phyloP scores from a whole-genome alignment of 2,797 vertebrate species.

The Tamandua tetradactyla region DNA sequence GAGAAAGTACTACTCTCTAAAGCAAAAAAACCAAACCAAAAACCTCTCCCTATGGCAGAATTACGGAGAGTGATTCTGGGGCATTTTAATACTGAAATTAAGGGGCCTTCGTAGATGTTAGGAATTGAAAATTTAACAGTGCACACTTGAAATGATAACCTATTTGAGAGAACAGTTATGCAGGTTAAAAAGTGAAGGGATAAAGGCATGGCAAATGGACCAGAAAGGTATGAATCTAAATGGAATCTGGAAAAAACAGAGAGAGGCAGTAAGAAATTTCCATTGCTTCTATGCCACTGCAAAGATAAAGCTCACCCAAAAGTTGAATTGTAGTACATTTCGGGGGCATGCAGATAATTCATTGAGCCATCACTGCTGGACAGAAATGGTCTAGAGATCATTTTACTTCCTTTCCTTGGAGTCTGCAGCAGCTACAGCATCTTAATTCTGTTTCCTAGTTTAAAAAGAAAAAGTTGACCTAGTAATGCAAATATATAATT shows the following conservation, averaged over 20 bases:
- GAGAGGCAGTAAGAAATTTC: not conserved
- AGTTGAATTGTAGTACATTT: fast-evolving
- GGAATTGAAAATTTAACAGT: not conserved
- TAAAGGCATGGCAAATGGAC: not conserved
- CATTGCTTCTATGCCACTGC: not conserved
- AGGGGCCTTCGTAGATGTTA: not conserved
- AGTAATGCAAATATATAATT: not conserved
- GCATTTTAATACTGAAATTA: not conserved
- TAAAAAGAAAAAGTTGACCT: not conserved
- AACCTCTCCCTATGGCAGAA: not conserved
- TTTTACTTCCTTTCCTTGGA: not conserved
- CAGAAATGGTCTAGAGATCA: not conserved
- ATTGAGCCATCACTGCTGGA: not conserved
- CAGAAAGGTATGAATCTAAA: not conserved
- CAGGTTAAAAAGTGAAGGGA: not conserved
- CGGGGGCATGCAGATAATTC: not conserved
- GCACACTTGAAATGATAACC: not conserved
- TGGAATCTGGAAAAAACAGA: not conserved
- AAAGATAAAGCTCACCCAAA: not conserved
- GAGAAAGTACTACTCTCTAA: not conserved
- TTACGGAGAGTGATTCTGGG: not conserved
- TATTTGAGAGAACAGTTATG: not conserved
- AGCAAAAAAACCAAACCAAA: not conserved
- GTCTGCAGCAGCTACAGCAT: not conserved
- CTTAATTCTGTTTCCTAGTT: not conserved